Conservation (phyloP, 2,797 vertebrate genomes). For the Crypturellus tataupa region DNA sequence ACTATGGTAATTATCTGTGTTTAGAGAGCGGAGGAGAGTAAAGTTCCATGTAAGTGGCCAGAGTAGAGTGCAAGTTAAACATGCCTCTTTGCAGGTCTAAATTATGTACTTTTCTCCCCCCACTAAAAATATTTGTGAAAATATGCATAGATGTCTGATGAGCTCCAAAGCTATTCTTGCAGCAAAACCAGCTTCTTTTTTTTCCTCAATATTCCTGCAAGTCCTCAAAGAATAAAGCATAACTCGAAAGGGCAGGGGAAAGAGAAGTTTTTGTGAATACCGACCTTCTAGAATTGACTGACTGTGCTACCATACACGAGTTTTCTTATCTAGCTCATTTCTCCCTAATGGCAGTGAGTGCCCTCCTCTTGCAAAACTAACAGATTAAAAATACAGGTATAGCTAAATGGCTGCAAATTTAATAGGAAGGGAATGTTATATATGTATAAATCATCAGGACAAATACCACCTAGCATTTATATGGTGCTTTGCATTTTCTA, state of each 20-base stretch:
- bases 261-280: background rate
- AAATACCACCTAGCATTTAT: constrained; percentile 46
- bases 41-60: constrained; percentile 79
- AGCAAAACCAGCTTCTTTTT: background rate
- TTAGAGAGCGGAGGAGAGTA: constrained; percentile 81
- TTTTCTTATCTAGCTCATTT: constrained; percentile 58
- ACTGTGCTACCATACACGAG: background rate
- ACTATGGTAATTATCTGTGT: constrained; percentile 86
- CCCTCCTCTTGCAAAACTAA: constrained; percentile 51
- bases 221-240: background rate
- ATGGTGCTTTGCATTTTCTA: constrained; percentile 41
- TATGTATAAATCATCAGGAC: constrained; percentile 31
- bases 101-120: constrained; percentile 73
- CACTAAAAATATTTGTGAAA: constrained; percentile 66
- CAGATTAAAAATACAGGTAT: constrained; percentile 32
- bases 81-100: constrained; percentile 74
- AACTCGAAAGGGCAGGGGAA: background rate
- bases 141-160: constrained; percentile 63
- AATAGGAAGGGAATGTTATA: constrained; percentile 29
- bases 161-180: constrained; percentile 67
- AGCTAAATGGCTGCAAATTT: constrained; percentile 39
- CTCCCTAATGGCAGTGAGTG: constrained; percentile 9
- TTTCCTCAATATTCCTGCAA: background rate
- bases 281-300: background rate
- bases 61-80: constrained; percentile 77